Evolutionary conservation across 2,797 vertebrate species (phyloP).

Genomic region (Pangasius krempfi): DNA sequence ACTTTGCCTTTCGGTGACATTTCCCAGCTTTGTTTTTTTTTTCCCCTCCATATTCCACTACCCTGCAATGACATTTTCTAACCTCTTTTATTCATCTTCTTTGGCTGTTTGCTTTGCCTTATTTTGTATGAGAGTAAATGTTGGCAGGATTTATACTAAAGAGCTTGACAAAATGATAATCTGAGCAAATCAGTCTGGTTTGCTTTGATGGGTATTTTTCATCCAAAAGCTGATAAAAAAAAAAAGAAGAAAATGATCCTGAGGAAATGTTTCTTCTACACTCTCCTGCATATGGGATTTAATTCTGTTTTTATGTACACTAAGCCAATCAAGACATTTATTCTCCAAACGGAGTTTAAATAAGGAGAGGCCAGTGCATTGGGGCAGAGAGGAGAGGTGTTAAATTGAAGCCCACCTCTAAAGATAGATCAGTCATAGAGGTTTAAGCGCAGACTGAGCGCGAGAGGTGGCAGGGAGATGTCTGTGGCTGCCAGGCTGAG

Average conservation of each 20-base stretch:
- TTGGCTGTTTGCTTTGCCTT: slow-evolving; percentile 12
- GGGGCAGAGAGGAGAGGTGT: neutral
- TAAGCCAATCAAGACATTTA: neutral
- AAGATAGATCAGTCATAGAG: slow-evolving; percentile 20
- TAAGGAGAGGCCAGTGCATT: neutral
- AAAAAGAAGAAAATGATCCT: neutral
- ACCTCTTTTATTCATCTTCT: neutral
- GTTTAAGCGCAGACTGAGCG: slow-evolving; percentile 18
- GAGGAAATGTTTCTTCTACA: neutral
- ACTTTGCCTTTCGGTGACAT: slow-evolving; percentile 38
- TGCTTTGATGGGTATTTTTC: neutral
- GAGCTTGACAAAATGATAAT: slow-evolving; percentile 7
- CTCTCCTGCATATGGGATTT: too few relatives aligned
- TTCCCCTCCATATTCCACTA: neutral
- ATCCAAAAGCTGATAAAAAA: neutral
- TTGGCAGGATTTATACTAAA: neutral
- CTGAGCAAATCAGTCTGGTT: neutral
- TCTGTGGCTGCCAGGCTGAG: slow-evolving; percentile 25
- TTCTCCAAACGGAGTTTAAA: neutral
- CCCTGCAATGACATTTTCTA: slow-evolving; percentile 27
- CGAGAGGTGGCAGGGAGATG: neutral
- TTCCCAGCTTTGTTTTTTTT: neutral
- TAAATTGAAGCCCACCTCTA: slow-evolving; percentile 9
- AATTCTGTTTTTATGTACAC: neutral
- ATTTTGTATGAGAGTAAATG: slow-evolving; percentile 6